These are phyloP conservation scores for Luscinia luscinia DNA, from an alignment of 2,797 vertebrate species.

Conservation along the genomic window DNA sequence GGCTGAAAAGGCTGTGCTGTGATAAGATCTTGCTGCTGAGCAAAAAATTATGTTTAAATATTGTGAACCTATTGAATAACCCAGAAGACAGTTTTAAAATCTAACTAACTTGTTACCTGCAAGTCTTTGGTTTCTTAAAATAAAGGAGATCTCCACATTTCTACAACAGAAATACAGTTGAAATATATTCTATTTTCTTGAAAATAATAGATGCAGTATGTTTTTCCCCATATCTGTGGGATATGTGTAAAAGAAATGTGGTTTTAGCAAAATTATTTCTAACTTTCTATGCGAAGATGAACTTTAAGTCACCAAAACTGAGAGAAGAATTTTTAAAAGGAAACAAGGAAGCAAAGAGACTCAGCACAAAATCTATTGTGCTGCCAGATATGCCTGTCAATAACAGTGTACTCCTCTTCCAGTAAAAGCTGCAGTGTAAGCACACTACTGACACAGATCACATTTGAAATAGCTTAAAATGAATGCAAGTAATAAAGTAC, in stretches of 20 bases:
- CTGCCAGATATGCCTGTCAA: constrained; percentile 34
- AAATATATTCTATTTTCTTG: neutral
- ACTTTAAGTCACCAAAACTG: neutral
- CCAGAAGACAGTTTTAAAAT: neutral
- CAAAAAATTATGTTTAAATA: neutral
- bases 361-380: neutral
- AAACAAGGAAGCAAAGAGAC: neutral
- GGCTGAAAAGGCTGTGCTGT: neutral
- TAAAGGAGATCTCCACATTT: neutral
- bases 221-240: neutral
- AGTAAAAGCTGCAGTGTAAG: constrained; percentile 54
- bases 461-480: constrained; percentile 43
- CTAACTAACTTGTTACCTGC: neutral
- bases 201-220: neutral
- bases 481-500: constrained; percentile 35
- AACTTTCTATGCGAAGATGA: neutral
- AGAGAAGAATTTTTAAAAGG: neutral
- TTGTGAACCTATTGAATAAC: neutral
- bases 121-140: neutral
- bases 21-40: neutral
- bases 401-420: constrained; percentile 42
- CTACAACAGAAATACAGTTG: neutral
- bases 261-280: neutral
- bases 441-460: constrained; percentile 36
- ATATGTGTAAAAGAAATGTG: neutral